These are phyloP conservation scores for Camponotus pennsylvanicus DNA, from an alignment of 1,140 invertebrate genomes.

Conservation along the genomic window DNA sequence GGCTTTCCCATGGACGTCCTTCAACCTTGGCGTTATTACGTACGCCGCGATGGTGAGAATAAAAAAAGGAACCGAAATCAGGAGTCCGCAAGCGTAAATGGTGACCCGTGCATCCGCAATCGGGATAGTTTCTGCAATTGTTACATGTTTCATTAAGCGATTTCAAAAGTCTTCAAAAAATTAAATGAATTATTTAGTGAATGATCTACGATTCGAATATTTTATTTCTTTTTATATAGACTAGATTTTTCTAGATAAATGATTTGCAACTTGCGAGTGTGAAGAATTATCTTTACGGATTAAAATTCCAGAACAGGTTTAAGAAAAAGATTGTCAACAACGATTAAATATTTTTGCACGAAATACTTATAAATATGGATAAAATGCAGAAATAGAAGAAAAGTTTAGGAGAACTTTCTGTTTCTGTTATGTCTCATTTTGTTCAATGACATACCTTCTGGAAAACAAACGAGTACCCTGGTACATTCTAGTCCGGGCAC, in stretches of 20 bases:
- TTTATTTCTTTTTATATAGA: not conserved
- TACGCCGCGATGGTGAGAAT: conserved; percentile 85
- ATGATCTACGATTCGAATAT: not conserved
- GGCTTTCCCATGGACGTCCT: conserved; percentile 85
- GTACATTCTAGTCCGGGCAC: conserved; percentile 77
- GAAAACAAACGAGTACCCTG: conserved; percentile 84
- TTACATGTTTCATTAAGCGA: conserved; percentile 9
- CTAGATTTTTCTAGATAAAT: not conserved
- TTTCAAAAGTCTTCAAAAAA: not conserved
- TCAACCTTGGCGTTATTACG: conserved; percentile 83
- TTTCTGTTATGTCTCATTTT: not conserved
- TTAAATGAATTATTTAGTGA: not conserved
- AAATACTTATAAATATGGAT: not conserved
- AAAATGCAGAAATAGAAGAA: not conserved
- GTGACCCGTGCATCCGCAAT: conserved; percentile 75
- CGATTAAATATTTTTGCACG: not conserved
- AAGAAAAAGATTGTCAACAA: not conserved
- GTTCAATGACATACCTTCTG: conserved; percentile 77
- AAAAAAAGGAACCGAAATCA: conserved; percentile 86
- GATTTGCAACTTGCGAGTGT: too few relatives aligned
- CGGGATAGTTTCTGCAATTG: conserved; percentile 69
- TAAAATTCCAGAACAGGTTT: not conserved
- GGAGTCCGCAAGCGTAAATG: conserved; percentile 82
- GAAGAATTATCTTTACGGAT: not conserved
- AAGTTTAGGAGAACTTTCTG: not conserved